phyloP scores from a whole-genome alignment of 2,888 invertebrate genomes.

The Ophion ellenae region DNA sequence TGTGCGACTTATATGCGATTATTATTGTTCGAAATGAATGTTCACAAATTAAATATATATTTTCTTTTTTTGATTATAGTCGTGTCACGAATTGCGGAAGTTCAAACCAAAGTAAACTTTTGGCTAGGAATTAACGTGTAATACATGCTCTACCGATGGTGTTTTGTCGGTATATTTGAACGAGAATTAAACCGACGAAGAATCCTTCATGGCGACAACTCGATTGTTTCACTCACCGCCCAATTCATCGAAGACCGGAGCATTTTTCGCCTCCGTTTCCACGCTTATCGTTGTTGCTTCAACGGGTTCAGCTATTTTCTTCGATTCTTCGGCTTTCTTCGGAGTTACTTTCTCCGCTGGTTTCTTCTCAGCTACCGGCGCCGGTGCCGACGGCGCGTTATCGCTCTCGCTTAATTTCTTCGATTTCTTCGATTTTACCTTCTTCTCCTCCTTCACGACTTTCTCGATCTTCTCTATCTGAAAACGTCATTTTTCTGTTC shows the following conservation, averaged over 20 bases:
- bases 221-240: conserved; percentile 83
- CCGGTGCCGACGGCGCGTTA: conserved; percentile 41
- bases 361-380: conserved; percentile 74
- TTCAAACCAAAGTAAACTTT: background rate
- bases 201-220: background rate
- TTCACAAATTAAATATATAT: background rate
- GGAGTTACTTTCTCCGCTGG: conserved; percentile 67
- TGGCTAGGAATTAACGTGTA: background rate
- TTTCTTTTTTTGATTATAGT: background rate
- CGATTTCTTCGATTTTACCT: conserved; percentile 82
- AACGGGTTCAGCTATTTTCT: conserved; percentile 73
- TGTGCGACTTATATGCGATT: too few species aligned
- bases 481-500: conserved; percentile 7
- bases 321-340: conserved; percentile 68
- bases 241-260: conserved; percentile 86
- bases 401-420: conserved; percentile 80
- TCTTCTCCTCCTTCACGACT: conserved; percentile 81
- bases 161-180: too few species aligned
- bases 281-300: conserved; percentile 66
- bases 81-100: too few species aligned
- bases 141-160: too few species aligned
- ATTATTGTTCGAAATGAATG: too few species aligned
- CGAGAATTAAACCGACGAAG: too few species aligned
- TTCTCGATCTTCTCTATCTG: conserved; percentile 78
- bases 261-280: conserved; percentile 71